These are phyloP conservation scores for Stenotaenia linearis DNA, from an alignment of 2,888 invertebrate genomes.

Conservation along the genomic window DNA sequence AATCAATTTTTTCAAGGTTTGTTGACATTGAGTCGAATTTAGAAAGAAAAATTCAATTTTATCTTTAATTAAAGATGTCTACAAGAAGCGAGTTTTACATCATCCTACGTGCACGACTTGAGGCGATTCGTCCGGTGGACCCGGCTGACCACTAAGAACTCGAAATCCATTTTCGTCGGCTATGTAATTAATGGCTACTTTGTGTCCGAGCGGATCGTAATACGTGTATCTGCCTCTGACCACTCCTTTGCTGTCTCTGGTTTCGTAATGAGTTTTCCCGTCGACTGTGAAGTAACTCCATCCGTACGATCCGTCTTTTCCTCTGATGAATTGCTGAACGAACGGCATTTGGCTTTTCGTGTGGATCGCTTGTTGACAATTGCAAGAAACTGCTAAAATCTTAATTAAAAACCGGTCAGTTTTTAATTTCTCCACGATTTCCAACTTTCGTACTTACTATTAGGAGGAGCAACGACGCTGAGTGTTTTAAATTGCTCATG, in stretches of 20 bases:
- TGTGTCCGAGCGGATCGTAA: not conserved
- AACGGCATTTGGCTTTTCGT: slow-evolving; percentile 1
- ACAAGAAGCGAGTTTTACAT: not conserved
- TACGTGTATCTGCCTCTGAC: slow-evolving; percentile 28
- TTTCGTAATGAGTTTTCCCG: slow-evolving; percentile 27
- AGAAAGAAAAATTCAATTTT: too few species aligned
- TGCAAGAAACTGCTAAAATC: not conserved
- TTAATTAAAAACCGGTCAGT: too few species aligned
- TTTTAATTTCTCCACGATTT: too few species aligned
- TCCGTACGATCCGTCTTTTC: slow-evolving; percentile 15
- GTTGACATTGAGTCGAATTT: not conserved
- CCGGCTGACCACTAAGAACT: slow-evolving; percentile 6
- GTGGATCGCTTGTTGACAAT: not conserved
- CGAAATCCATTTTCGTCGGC: slow-evolving; percentile 24
- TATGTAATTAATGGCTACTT: slow-evolving; percentile 28
- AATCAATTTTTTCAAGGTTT: not conserved
- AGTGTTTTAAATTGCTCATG: not conserved
- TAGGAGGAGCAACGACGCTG: not conserved
- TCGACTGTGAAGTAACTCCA: slow-evolving; percentile 29
- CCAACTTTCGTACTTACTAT: not conserved
- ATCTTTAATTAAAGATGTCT: too few species aligned
- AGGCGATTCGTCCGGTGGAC: not conserved
- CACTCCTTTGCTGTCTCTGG: slow-evolving; percentile 9
- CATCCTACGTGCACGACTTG: not conserved
- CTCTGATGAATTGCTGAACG: slow-evolving; percentile 13